Conservation (phyloP, 2,888 invertebrate genomes). For the Crocallis elinguaria region DNA sequence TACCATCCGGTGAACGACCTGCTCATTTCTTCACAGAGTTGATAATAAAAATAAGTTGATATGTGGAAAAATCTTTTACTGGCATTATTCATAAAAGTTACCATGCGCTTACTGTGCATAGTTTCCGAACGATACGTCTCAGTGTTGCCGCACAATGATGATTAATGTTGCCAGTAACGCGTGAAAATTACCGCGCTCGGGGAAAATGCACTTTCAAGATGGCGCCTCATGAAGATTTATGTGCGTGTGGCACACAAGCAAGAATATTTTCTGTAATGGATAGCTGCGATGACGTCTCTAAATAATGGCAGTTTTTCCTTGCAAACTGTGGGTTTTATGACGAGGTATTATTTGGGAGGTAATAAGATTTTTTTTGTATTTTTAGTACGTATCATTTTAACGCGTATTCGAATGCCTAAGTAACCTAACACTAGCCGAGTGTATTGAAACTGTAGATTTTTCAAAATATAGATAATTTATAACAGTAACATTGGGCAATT, state of each 20-base stretch:
- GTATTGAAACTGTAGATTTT: too few relatives aligned
- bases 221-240: slow-evolving; percentile 54
- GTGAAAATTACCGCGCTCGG: slow-evolving; percentile 49
- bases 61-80: too few relatives aligned
- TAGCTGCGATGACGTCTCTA: slow-evolving; percentile 37
- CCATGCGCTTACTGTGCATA: slow-evolving; percentile 2
- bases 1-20: too few relatives aligned
- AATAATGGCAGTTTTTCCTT: slow-evolving; percentile 35
- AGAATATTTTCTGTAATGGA: slow-evolving; percentile 43
- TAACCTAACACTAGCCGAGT: too few relatives aligned
- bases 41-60: too few relatives aligned
- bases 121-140: slow-evolving; percentile 41
- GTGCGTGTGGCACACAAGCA: slow-evolving; percentile 29
- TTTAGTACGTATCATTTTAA: not conserved
- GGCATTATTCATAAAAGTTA: not conserved
- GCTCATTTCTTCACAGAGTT: too few relatives aligned
- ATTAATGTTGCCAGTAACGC: slow-evolving; percentile 52
- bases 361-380: not conserved
- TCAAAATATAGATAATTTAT: too few relatives aligned
- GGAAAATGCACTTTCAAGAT: slow-evolving; percentile 61
- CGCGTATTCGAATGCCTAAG: too few relatives aligned
- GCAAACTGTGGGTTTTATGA: not conserved
- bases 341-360: not conserved
- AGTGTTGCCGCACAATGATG: slow-evolving; percentile 49
- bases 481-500: too few relatives aligned